These are phyloP conservation scores for Clarias pachynema DNA, from an alignment of 2,797 vertebrate species.

Conservation along the genomic window DNA sequence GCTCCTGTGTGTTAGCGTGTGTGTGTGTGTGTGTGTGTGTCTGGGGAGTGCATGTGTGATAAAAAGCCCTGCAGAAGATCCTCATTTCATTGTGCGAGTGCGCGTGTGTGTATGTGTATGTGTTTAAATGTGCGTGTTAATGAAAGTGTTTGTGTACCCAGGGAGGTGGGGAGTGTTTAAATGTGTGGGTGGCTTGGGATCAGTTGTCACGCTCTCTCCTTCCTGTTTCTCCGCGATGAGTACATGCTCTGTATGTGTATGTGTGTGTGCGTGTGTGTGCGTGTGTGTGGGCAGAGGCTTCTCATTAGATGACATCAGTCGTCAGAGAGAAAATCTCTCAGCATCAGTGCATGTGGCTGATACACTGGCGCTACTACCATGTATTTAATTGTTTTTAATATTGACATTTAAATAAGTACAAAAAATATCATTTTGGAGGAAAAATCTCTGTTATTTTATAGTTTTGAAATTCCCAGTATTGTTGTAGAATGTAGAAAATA, in stretches of 20 bases:
- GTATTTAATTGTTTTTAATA: neutral
- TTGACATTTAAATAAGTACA: neutral
- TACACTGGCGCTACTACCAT: neutral
- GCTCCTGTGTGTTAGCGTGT: constrained; percentile 3
- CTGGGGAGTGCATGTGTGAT: constrained; percentile 25
- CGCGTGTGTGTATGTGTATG: constrained; percentile 31
- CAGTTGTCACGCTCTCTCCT: constrained; percentile 67
- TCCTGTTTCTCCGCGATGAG: constrained; percentile 50
- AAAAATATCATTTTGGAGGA: too few species aligned
- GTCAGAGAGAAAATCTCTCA: neutral
- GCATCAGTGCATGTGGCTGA: neutral
- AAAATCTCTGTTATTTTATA: too few species aligned
- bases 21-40: constrained; percentile 15
- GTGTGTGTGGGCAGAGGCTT: neutral
- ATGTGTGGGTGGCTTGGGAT: constrained; percentile 65
- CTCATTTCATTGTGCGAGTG: constrained; percentile 63
- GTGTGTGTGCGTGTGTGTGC: constrained; percentile 5
- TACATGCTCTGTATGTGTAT: neutral
- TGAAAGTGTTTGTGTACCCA: constrained; percentile 45
- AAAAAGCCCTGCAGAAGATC: constrained; percentile 55
- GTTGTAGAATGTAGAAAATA: too few species aligned
- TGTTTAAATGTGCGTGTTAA: constrained; percentile 34
- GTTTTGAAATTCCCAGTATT: too few species aligned
- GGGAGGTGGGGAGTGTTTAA: constrained; percentile 39
- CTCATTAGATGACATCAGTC: constrained; percentile 4